These are phyloP conservation scores for Spodoptera picta DNA, from an alignment of 2,888 invertebrate genomes.

Conservation along the genomic window DNA sequence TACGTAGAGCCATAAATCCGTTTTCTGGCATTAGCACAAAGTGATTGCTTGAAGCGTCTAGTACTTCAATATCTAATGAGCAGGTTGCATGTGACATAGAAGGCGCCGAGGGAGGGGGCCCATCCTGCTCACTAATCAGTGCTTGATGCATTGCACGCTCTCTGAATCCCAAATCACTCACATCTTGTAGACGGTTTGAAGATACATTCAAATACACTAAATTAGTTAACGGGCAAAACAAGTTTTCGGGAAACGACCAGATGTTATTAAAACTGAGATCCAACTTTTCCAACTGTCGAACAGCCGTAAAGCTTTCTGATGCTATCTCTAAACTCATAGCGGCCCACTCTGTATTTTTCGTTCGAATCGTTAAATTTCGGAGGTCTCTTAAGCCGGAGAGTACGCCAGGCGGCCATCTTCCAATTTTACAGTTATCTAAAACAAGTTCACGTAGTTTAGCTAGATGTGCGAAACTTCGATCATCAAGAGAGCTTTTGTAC, in stretches of 20 bases:
- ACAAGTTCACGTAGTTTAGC: constrained; percentile 93
- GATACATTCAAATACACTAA: constrained; percentile 95
- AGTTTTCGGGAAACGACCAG: constrained; percentile 95
- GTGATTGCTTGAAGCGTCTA: constrained; percentile 95
- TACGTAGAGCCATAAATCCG: constrained; percentile 93
- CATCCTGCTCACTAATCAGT: constrained; percentile 90
- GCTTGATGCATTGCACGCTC: constrained; percentile 91
- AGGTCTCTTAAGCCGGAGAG: constrained; percentile 94
- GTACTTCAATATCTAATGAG: constrained; percentile 93
- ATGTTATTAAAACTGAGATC: constrained; percentile 96
- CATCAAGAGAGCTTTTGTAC: constrained; percentile 93
- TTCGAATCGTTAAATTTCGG: constrained; percentile 94
- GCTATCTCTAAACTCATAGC: constrained; percentile 95
- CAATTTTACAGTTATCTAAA: constrained; percentile 95
- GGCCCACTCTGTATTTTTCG: constrained; percentile 95
- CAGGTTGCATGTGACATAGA: constrained; percentile 89
- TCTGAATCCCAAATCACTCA: constrained; percentile 95
- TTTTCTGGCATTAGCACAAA: constrained; percentile 94
- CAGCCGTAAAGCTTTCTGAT: constrained; percentile 92
- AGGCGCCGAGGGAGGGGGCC: constrained; percentile 77
- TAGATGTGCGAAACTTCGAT: constrained; percentile 94
- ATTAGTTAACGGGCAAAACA: constrained; percentile 95
- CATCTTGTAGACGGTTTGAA: constrained; percentile 95
- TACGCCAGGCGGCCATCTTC: constrained; percentile 94
- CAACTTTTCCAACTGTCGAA: constrained; percentile 93